Evolutionary conservation across 1,140 invertebrate species (phyloP), one percentile per base, ranked within the genome.

Genomic region (honey bee (Apis mellifera)): DNA sequence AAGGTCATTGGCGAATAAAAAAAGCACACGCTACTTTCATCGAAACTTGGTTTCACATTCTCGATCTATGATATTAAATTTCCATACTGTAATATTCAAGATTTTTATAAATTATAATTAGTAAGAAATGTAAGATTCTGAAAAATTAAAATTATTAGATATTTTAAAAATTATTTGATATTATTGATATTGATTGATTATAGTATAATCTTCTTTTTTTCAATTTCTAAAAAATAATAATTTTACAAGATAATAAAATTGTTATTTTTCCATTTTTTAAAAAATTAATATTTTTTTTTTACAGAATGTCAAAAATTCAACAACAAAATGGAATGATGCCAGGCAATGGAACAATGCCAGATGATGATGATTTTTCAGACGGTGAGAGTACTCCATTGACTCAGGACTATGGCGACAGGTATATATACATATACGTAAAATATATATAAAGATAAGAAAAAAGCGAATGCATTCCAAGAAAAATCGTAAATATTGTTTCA

Each of bases 321-420:
- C 91, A 91, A 68, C 91, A 90, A 69, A 94, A 96, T 94, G 95
- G 95, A 92, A 95, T 95, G 88, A 94, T 95, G 66, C 95, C 95
- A 66, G 96, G 95, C 88, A 95, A 95, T 83, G 95, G 95, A 62
- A 95, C 93, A 69, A 95, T 95, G 86, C 95, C 95, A 85, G 96
- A 95, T 90, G 95, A 96, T 86, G 96, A 97, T 89, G 97, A 97
- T 92, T 96, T 96, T 89, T 97, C 97, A 15, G 97, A 98, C 90
- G 97, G 98, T 90, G 97, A 98, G 93, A 97, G 96, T 84, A 96
- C 96, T 69, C 97, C 97, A 66, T 95, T 98, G 87, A 96, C 96
- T 76, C 97, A 98, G 90, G 97, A 97, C 86, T 98, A 98, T 90
- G 96, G 96, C 83, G 97, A 97, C 93, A 98, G 97, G 97, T 98